Percentiles rank a stretch among this genome's conserved stretches.
phyloP scores from a whole-genome alignment of 37 sponge, comb jelly and placozoan species.

The Bolinopsis microptera region DNA sequence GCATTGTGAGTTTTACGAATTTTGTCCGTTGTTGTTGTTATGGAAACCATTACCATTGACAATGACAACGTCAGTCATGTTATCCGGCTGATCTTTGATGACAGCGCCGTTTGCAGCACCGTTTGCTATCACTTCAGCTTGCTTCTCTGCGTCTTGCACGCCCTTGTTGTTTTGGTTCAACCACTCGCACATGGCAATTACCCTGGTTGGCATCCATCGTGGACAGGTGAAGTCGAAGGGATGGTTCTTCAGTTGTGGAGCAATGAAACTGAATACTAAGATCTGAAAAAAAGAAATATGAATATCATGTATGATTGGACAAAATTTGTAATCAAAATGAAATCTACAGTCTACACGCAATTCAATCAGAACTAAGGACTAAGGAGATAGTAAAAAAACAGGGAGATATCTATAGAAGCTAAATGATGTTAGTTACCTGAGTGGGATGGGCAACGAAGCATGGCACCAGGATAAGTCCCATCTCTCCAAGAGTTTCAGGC shows the following conservation, averaged over 20 bases:
- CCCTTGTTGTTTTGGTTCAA: background rate
- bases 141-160: background rate
- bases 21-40: background rate
- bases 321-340: background rate
- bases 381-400: no score
- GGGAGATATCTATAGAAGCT: no score
- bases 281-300: constrained; percentile 4
- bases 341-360: background rate
- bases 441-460: constrained; percentile 32
- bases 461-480: constrained; percentile 35
- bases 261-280: constrained; percentile 8
- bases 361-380: background rate
- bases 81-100: background rate
- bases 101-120: background rate
- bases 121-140: background rate
- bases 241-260: constrained; percentile 32
- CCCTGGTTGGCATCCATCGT: background rate
- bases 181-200: background rate
- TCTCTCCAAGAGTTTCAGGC: constrained; percentile 32
- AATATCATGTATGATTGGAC: background rate
- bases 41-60: background rate
- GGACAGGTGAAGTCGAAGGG: constrained; percentile 50
- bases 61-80: background rate
- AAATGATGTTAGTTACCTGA: constrained; percentile 12
- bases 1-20: no score